A percentile compares a stretch with the other conserved stretches of the same genome.
Evolutionary conservation across 2,888 invertebrate genomes (phyloP).

Genomic region (Coleophora deauratella): DNA sequence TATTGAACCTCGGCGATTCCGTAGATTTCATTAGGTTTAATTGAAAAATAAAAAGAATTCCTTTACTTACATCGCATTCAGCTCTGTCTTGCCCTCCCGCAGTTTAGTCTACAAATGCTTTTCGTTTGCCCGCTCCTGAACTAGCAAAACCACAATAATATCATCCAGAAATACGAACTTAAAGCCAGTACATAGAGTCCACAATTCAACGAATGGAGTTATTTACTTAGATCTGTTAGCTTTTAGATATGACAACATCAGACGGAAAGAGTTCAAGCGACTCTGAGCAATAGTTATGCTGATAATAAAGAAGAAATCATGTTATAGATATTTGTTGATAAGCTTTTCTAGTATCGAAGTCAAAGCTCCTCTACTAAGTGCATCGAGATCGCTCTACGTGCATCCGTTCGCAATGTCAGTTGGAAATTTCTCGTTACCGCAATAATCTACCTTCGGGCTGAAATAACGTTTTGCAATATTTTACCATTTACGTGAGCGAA

Average conservation of each 20-base stretch:
- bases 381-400: constrained; percentile 65
- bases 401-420: constrained; percentile 62
- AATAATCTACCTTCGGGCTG: constrained; percentile 59
- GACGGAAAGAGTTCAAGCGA: constrained; percentile 13
- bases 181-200: constrained; percentile 1
- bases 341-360: constrained; percentile 20
- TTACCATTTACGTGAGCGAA: constrained; percentile 40
- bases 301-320: not conserved
- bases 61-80: constrained; percentile 53
- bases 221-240: constrained; percentile 28
- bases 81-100: constrained; percentile 45
- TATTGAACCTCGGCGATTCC: constrained; percentile 20
- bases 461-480: constrained; percentile 52
- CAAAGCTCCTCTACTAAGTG: constrained; percentile 51
- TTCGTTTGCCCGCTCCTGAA: constrained; percentile 18
- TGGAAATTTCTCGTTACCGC: constrained; percentile 68
- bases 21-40: constrained; percentile 55
- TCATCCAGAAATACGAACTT: constrained; percentile 11
- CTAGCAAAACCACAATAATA: constrained; percentile 11
- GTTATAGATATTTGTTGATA: constrained; percentile 14
- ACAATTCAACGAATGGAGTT: constrained; percentile 14
- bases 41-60: constrained; percentile 59
- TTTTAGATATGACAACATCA: constrained; percentile 13
- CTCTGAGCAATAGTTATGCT: constrained; percentile 19
- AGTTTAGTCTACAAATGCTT: constrained; percentile 55